Evolutionary conservation across 1,140 invertebrate species (phyloP), one percentile per base, ranked within the genome.

Genomic region (Holcopasites calliopsidis): DNA sequence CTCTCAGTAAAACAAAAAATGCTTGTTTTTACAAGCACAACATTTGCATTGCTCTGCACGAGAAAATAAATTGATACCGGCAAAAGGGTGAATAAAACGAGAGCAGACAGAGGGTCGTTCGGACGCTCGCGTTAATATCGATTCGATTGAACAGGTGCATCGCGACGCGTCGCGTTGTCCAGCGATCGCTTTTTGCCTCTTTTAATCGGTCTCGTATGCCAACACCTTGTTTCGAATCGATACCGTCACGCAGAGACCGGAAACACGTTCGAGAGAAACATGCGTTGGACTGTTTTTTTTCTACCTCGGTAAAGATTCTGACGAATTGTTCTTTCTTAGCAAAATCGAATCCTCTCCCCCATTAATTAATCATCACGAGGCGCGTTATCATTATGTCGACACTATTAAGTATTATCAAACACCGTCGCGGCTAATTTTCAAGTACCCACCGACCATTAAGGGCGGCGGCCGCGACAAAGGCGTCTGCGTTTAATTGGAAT

Each of bases 111-210:
- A 28, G 54, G 23, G 21, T 13, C n/a, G 26, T 16, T 6, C 16
- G 23, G 23, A 21, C 60, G 28, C 42, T 7, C 18, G 47, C 23
- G 60, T 47, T 73, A 50, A 60, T 73, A 52, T 73, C 58, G 58
- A 73, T 73, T 62, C n/a, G 28, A 55, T 55, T 8, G 13, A 4
- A 21, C 5, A 13, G 0, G 21, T 26, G 44, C 44, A 44, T 35
- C 44, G 62, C 42, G 54, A 33, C 54, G 68, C 52, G 52, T 13
- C 55, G 68, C 52, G 42, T 60, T 35, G 42, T 64, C 60, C 40
- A n/a, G 60, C 60, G 40, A 64, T 64, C 42, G 60, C 28, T 71
- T 71, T 71, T 71, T 55, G 16, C 55, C 68, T 44, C 42, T 71
- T 71, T 71, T 71, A 60, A 71, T 60, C 54, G 40, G 38, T 33